These are phyloP conservation scores for Vanessa cardui DNA, from an alignment of 2,888 invertebrate genomes.

Conservation along the genomic window DNA sequence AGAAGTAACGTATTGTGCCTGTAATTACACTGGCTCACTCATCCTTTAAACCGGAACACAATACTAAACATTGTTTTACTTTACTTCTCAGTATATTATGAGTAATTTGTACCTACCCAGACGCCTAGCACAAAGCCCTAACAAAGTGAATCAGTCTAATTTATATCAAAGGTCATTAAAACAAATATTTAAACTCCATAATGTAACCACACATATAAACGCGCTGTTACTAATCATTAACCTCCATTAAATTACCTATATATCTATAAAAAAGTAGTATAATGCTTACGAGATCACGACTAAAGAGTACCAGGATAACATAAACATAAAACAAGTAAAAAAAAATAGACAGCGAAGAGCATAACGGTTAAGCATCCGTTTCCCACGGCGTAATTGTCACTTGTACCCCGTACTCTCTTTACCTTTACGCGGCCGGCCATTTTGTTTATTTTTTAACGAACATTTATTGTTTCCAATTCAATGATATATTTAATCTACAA, in stretches of 20 bases:
- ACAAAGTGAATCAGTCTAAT: no score
- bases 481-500: no score
- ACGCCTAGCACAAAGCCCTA: no score
- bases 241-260: no score
- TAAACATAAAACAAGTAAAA: constrained; percentile 2
- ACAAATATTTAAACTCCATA: background rate
- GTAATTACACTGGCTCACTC: no score
- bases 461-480: no score
- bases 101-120: no score
- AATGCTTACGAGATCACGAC: background rate
- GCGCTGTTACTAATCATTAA: background rate
- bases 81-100: no score
- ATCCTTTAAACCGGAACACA: no score
- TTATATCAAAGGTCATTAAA: no score
- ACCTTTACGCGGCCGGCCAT: background rate
- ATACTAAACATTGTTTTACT: no score
- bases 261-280: background rate
- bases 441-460: constrained; percentile 4
- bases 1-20: no score
- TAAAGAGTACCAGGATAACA: constrained; percentile 11
- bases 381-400: constrained; percentile 53
- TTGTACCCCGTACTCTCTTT: constrained; percentile 7
- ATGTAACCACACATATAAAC: background rate
- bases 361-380: constrained; percentile 59
- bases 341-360: constrained; percentile 24